Conservation (phyloP, 2,888 invertebrate genomes). For the Drosophila quinaria region DNA sequence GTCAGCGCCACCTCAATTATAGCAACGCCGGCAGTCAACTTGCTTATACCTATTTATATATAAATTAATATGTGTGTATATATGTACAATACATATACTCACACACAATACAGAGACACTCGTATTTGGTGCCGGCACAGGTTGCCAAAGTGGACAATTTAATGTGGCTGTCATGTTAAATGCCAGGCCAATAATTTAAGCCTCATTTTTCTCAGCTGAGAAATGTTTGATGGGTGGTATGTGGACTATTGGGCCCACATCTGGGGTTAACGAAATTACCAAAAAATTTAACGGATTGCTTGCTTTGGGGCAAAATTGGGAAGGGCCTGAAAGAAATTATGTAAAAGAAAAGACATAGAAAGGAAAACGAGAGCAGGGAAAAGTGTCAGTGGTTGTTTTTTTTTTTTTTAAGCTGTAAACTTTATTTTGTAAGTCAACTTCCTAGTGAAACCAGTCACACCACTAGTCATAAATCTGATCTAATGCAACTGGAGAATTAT, state of each 20-base stretch:
- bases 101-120: background rate
- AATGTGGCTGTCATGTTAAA: conserved; percentile 80
- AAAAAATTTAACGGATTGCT: conserved; percentile 24
- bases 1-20: conserved; percentile 65
- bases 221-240: conserved; percentile 76
- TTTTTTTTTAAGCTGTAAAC: background rate
- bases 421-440: background rate
- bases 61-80: conserved; percentile 33
- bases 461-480: conserved; percentile 2
- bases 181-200: conserved; percentile 80
- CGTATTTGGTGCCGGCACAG: conserved; percentile 72
- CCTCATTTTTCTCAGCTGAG: conserved; percentile 69
- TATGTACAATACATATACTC: background rate
- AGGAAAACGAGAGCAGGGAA: background rate
- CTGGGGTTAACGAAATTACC: conserved; percentile 31
- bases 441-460: conserved; percentile 9
- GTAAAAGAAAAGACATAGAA: background rate
- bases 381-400: background rate
- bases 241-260: conserved; percentile 26
- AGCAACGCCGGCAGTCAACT: conserved; percentile 58
- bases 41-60: conserved; percentile 25
- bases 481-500: conserved; percentile 5
- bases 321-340: conserved; percentile 4
- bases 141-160: conserved; percentile 81
- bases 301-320: conserved; percentile 20